Evolutionary conservation across 2,797 vertebrate genomes (phyloP), one percentile per base, ranked within the genome.

Genomic region (Denticeps clupeoides): DNA sequence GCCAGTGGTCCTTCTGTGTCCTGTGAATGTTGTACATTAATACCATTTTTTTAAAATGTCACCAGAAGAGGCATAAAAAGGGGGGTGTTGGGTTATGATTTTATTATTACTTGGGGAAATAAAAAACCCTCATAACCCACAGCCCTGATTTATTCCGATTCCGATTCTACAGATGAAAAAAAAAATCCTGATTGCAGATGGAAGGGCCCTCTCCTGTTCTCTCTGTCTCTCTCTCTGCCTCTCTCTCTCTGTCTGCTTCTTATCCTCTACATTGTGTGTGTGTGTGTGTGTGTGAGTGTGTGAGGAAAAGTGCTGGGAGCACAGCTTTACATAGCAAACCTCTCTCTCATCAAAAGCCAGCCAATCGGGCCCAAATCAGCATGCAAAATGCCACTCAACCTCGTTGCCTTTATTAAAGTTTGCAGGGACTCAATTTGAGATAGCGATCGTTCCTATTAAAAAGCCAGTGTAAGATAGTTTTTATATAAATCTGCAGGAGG

Each of bases 321-420:
- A 35, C 32, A 15, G 32, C 41, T 26, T 49, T 43, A 10, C 46
- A 37, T 71, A 13, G 47, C 61, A 75, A 79, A 82, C 80, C 76
- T 78, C 68, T 64, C 47, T 32, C 16, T 93, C 91, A 93, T 95
- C 91, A 96, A 93, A 98, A 61, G 93, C 89, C 86, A 68, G 80
- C 92, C 91, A 98, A 98, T 98, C 93, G 89, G 85, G 86, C 86
- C 87, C 88, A 93, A 96, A 98, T 98, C 93, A 95, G 92, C 92
- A 97, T 97, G 93, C 93, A 95, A 93, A 97, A 96, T 98, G 93
- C 93, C 93, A 98, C 93, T 98, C 93, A 97, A 98, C 93, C 93
- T 93, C 94, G 91, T 85, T 91, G 93, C 93, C 91, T 97, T 97
- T 97, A 98, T 98, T 98, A 98, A 98, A 96, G 95, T 96, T 96